Base-by-base conservation (phyloP, 1,140 invertebrate species). In the Matsumurasca onukii region DNA sequence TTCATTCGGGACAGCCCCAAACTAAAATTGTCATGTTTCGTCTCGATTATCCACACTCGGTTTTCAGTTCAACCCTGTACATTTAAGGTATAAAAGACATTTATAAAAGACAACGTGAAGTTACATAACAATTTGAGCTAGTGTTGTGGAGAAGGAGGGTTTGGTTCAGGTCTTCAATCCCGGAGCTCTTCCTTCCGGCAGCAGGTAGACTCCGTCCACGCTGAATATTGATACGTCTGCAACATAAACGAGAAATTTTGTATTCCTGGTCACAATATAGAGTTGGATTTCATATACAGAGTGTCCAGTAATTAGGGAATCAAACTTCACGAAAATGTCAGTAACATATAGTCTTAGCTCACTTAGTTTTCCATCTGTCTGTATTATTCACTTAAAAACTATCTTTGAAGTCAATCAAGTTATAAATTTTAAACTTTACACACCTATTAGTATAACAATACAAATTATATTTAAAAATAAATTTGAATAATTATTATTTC, bases 191-290 rank as follows among this genome's bases (percentile, higher is more conserved):
- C 77, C 81, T 80, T 93, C 92, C 39, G 88, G 85, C 77, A 89
- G 86, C 74, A 93, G 79, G 77, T 86, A 85, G 66, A 94, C 85
- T 73, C 93, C 93, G 82, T 95, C 91, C 78, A 97, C 92, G 75
- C 89, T 93, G 83, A 94, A 95, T 84, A 97, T 94, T 75, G 93
- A 95, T 75, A 91, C 86, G 82, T 94, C 94, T 97, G 87, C 52
- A 89, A 87, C 77, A 80, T 79, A 70, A 74, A 49, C 66, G 30
- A 74, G 45, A 71, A 12, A n/a, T n/a, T n/a, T n/a, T n/a, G n/a
- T n/a, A n/a, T n/a, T n/a, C n/a, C n/a, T n/a, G n/a, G n/a, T n/a
- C n/a, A n/a, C n/a, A n/a, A n/a, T n/a, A n/a, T n/a, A n/a, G n/a
- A n/a, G n/a, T n/a, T n/a, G n/a, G n/a, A n/a, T n/a, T n/a, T n/a